phyloP scores from a whole-genome alignment of 2,888 invertebrate species.

The Xylocampa areola region DNA sequence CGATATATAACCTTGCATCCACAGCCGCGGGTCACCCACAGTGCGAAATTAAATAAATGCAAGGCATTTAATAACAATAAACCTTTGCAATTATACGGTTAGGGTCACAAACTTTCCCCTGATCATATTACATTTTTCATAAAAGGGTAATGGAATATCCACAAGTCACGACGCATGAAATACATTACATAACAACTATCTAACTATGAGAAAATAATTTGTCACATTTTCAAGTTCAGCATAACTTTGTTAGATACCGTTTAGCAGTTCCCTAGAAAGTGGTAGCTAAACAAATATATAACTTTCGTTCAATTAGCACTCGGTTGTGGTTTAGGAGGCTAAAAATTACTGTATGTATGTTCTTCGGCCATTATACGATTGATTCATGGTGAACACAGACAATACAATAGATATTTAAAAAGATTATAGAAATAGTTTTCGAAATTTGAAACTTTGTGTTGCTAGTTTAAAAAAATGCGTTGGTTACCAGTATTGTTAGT shows the following conservation, averaged over 20 bases:
- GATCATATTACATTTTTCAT: conserved; percentile 10
- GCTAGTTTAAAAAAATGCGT: conserved; percentile 54
- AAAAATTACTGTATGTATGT: conserved; percentile 34
- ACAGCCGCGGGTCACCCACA: too few relatives aligned
- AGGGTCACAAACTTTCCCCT: conserved; percentile 26
- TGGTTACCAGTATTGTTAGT: conserved; percentile 55
- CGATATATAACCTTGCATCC: too few relatives aligned
- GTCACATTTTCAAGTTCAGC: conserved; percentile 69
- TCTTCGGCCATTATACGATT: conserved; percentile 28
- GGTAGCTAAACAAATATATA: conserved; percentile 24
- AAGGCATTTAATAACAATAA: too few relatives aligned
- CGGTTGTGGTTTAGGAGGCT: conserved; percentile 16
- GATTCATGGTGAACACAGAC: conserved; percentile 43
- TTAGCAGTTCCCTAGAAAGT: conserved; percentile 63
- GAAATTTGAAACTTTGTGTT: conserved; percentile 18
- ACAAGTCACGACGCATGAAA: conserved; percentile 22
- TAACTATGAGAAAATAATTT: conserved; percentile 53
- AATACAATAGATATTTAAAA: conserved; percentile 23
- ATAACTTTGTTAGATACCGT: conserved; percentile 62
- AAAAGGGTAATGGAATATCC: not conserved
- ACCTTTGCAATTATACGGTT: too few relatives aligned
- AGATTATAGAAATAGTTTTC: conserved; percentile 6
- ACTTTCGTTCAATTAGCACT: conserved; percentile 70
- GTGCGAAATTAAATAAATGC: too few relatives aligned
- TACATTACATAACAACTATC: conserved; percentile 36